Evolutionary conservation across 2,113 vertebrate species (phyloP).

Genomic region (Dromaius novaehollandiae): DNA sequence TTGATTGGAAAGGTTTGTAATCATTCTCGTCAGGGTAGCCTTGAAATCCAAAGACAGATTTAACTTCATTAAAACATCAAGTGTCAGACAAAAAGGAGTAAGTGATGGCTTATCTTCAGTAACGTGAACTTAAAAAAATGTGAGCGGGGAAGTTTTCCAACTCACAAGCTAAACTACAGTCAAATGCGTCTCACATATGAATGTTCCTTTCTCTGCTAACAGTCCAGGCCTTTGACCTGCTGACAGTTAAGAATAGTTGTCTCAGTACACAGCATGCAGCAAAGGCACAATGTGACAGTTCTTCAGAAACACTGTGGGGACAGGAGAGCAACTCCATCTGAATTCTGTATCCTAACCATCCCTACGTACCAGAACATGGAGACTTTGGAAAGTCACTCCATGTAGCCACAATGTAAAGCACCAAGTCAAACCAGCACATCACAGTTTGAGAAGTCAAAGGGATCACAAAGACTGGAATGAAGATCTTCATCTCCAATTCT

Average conservation of each 20-base stretch:
- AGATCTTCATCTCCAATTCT: not conserved
- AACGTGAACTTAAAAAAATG: not conserved
- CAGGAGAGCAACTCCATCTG: not conserved
- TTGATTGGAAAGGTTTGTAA: not conserved
- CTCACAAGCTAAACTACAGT: not conserved
- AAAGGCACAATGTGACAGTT: not conserved
- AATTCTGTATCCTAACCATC: not conserved
- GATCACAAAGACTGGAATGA: not conserved
- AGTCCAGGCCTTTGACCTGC: not conserved
- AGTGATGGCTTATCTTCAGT: not conserved
- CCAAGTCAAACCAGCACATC: rapidly evolving
- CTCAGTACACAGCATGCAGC: rapidly evolving
- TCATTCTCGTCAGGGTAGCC: not conserved
- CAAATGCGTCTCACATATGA: not conserved
- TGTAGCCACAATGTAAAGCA: not conserved
- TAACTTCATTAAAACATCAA: not conserved
- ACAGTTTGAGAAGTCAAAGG: not conserved
- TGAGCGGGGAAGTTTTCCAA: not conserved
- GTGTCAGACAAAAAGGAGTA: not conserved
- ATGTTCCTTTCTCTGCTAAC: not conserved
- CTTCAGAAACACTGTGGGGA: not conserved
- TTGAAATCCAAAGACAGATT: not conserved
- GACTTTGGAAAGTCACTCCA: not conserved
- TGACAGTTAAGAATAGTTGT: rapidly evolving
- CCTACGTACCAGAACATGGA: rapidly evolving